Base-by-base conservation (phyloP, 2,888 invertebrate genomes). In the Cerastis rubricosa region DNA sequence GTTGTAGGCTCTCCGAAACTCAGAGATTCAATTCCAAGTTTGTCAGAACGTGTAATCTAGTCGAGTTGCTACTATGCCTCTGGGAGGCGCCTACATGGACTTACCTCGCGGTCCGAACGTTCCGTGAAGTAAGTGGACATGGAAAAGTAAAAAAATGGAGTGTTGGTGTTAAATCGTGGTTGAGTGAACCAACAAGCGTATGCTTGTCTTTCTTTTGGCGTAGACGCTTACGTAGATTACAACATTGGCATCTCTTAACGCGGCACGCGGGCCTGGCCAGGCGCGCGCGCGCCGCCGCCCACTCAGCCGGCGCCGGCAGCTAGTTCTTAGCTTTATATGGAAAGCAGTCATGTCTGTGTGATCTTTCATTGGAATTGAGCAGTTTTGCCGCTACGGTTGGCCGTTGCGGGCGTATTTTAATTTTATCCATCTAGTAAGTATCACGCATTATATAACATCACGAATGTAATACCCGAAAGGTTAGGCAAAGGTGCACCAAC, bases 21-120 rank as follows among this genome's bases (percentile, higher is more conserved):
- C 59, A 8, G 68, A 57, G 61, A 85, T 85, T 85, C 85, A 85
- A 85, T 86, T 86, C 70, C 51, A 85, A 86, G 73, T 86, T 86
- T 81, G 71, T 72, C 83, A 77, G 76, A 83, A 86, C 77, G 74
- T 78, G 75, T 83, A 83, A 85, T 86, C 80, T 77, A 85, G 78
- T 74, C 74, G 73, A 71, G 70, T 74, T 71, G 66, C 29, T 74
- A 79, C 59, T 72, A 71, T 74, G 22, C 84, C 83, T 76, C 51
- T 47, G 86, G 76, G 86, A 86, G 49, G 17, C n/a, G n/a, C 64
- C 64, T 71, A 78, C 74, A 69, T 79, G n/a, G n/a, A 78, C 68
- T n/a, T n/a, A 71, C 82, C 76, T 61, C 65, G 74, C 51, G 86
- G 77, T 40, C 66, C 63, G 61, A 83, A 77, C 35, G 57, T 80